Conservation (phyloP, 1,140 invertebrate genomes). For the Tetramorium parvispinum region DNA sequence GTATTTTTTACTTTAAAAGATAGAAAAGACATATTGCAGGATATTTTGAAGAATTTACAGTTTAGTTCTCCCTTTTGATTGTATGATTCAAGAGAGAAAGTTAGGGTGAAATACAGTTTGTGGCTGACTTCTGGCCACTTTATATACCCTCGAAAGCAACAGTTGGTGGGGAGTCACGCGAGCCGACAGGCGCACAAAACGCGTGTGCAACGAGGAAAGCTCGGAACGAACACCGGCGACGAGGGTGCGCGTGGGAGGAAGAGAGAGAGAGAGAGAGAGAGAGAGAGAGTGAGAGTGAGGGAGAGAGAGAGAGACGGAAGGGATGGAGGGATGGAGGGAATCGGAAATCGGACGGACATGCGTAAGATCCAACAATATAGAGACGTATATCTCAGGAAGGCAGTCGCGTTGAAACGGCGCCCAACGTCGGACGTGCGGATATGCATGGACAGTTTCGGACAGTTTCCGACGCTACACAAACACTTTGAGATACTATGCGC, state of each 20-base stretch:
- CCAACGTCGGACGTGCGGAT: slow-evolving; percentile 67
- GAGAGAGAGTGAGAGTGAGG: background rate
- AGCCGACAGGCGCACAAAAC: slow-evolving; percentile 33
- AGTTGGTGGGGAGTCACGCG: slow-evolving; percentile 62
- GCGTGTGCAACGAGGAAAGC: slow-evolving; percentile 50
- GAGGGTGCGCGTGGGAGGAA: background rate
- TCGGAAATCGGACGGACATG: slow-evolving; percentile 75
- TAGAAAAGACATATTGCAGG: background rate
- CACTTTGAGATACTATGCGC: background rate
- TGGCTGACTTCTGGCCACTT: background rate
- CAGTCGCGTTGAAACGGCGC: slow-evolving; percentile 79
- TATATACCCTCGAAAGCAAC: slow-evolving; percentile 65
- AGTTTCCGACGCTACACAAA: background rate
- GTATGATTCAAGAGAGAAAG: background rate
- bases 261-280: background rate
- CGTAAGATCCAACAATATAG: slow-evolving; percentile 77
- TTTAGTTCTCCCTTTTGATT: too few species aligned
- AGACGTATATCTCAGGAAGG: slow-evolving; percentile 51
- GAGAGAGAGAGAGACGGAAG: too few species aligned
- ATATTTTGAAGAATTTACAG: background rate
- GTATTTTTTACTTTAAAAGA: background rate
- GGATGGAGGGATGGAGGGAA: background rate
- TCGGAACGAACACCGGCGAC: background rate
- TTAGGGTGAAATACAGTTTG: background rate
- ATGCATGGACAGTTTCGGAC: background rate